Evolutionary conservation across 2,888 invertebrate genomes (phyloP), one percentile per base, ranked within the genome.

Genomic region (Agriopis aurantiaria): DNA sequence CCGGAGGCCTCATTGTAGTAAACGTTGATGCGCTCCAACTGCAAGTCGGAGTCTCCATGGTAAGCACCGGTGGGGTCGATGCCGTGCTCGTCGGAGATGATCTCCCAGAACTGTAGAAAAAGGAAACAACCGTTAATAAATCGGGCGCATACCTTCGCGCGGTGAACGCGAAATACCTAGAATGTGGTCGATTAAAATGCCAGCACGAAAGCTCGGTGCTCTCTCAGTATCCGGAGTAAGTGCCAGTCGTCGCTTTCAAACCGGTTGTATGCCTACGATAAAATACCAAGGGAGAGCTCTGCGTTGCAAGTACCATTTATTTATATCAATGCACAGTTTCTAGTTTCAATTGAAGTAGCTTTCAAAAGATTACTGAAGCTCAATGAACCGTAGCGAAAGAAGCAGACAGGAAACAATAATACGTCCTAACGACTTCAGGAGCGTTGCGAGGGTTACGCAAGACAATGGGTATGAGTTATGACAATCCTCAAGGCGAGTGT

Each of bases 31-130:
- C 98, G 96, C 92, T 99, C 98, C 88, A 98, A 89, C 90, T 99
- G 98, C 78, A 98, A 95, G 89, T 98, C 98, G 61, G 97, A 97
- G 91, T 98, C 98, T 66, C 98, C 98, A 80, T 97, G 96, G 92
- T 98, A 98, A 49, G 97, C 96, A 75, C 98, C 98, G 80, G 97
- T 97, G 80, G 98, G 97, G 95, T 98, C 98, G 86, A 98, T 98
- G 85, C 98, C 98, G 91, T 98, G 98, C 95, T 98, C 98, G 88
- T 98, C 98, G 67, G 98, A 98, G 93, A 99, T 99, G 82, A 99
- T 98, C 95, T 99, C 98, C 98, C 98, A 98, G 96, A 95, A 91
- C 82, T 93, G 88, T 75, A 81, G 86, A 87, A 88, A 85, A 93
- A 97, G 97, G 83, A 95, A 97, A 86, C 95, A 92, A 60, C 97